Base-by-base conservation (phyloP, 1,140 invertebrate genomes). In the Orius insidiosus region DNA sequence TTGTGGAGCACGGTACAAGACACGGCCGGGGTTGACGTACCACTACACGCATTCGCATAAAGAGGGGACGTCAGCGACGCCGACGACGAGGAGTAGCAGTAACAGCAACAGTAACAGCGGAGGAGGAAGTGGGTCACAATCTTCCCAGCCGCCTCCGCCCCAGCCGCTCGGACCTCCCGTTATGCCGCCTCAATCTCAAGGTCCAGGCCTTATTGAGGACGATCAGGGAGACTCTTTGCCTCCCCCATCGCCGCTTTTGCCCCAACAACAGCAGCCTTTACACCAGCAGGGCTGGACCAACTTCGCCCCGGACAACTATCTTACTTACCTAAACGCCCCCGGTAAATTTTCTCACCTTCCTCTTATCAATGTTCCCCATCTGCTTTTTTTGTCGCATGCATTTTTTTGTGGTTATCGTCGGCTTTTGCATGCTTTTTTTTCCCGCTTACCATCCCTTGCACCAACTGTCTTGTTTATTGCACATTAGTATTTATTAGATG, bases 1-100 rank as follows among this genome's bases (percentile, higher is more conserved):
- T 62, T 97, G 92, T 74, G 84, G 87, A 62, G 88, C 87, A 59
- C 80, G 89, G 59, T 97, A 96, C 78, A 96, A 97, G 72, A 95
- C 89, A 43, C 76, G 90, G 54, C 88, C 92, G 51, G 93, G 93
- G 55, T 73, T 97, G 58, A 88, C 86, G 55, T 96, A 96, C 72
- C 93, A 97, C 75, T 90, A 89, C 71, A 80, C 82, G 63, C 90
- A 95, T 72, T 88, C 87, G 58, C 92, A 94, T 71, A 80, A 86
- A 69, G 81, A 80, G 60, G 64, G 67, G 18, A 50, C 41, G 24
- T 24, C 24, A 3, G 45, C 45, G 41, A 13, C 36, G 24, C 24
- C 24, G 24, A 24, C 24, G 3, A 24, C 24, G 24, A 24, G 24
- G 24, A 24, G 24, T 24, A 24, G 24, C 24, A 24, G 24, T 7